Conservation (phyloP, 2,888 invertebrate genomes). For the Drosophila buzzatii region DNA sequence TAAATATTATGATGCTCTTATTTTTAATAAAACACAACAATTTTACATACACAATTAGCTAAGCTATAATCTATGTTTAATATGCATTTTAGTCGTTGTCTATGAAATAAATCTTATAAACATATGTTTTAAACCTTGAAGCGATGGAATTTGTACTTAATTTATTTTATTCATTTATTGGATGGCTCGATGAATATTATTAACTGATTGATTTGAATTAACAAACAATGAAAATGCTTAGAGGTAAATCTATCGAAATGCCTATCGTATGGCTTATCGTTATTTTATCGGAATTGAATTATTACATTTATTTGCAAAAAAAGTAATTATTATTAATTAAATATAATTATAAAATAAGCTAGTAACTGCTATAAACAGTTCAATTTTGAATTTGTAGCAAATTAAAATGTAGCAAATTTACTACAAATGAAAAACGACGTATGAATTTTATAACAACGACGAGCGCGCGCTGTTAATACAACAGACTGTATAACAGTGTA, state of each 20-base stretch:
- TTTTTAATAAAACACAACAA: slow-evolving; percentile 61
- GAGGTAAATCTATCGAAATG: background rate
- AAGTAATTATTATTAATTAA: background rate
- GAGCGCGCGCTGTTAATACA: background rate
- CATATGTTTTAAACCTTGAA: slow-evolving; percentile 11
- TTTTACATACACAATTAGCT: slow-evolving; percentile 59
- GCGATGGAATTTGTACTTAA: background rate
- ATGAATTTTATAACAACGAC: background rate
- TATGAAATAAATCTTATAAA: slow-evolving; percentile 61
- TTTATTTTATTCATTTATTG: background rate
- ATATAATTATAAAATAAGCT: background rate
- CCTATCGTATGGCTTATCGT: background rate
- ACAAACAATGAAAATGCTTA: background rate
- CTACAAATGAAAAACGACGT: too few relatives aligned
- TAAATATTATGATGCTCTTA: slow-evolving; percentile 63
- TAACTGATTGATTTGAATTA: background rate
- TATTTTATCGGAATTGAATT: background rate
- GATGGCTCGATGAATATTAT: background rate
- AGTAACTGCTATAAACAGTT: too few relatives aligned
- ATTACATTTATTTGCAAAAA: background rate
- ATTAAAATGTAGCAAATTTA: too few relatives aligned
- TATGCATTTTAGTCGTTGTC: slow-evolving; percentile 75
- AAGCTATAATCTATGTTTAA: slow-evolving; percentile 66
- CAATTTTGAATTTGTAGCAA: too few relatives aligned
- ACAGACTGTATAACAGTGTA: slow-evolving; percentile 8